These are phyloP conservation scores for Philaethria dido DNA, from an alignment of 2,888 invertebrate genomes.

Conservation along the genomic window DNA sequence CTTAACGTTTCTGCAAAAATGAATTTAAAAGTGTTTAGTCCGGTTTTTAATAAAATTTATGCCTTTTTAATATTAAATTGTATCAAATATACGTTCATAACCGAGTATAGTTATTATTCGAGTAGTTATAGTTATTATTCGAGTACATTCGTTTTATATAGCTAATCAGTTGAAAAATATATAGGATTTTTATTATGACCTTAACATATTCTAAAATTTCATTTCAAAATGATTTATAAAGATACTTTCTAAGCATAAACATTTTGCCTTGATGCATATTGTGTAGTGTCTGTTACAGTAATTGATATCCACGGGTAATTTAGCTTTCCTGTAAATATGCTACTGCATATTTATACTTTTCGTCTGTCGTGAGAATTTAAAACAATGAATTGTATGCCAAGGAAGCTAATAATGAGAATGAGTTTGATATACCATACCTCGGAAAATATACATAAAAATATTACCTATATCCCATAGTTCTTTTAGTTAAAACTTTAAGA, in stretches of 20 bases:
- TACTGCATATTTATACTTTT: conserved; percentile 5
- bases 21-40: too few relatives aligned
- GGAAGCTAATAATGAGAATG: not conserved
- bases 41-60: too few relatives aligned
- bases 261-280: not conserved
- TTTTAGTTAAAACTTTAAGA: too few relatives aligned
- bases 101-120: too few relatives aligned
- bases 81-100: too few relatives aligned
- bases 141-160: too few relatives aligned
- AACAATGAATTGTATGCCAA: conserved; percentile 17
- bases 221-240: not conserved
- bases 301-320: not conserved
- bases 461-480: not conserved
- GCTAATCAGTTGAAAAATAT: too few relatives aligned
- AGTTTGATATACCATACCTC: not conserved
- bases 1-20: not conserved
- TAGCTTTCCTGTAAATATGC: conserved; percentile 5
- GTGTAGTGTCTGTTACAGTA: not conserved
- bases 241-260: not conserved
- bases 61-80: too few relatives aligned
- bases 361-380: conserved; percentile 17
- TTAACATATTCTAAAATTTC: too few relatives aligned
- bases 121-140: too few relatives aligned
- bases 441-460: too few relatives aligned
- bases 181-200: too few relatives aligned